Percentiles rank a stretch among this genome's conserved stretches.
These are phyloP conservation scores for Drosophila cognata DNA, from an alignment of 2,888 invertebrate genomes.

Conservation along the genomic window DNA sequence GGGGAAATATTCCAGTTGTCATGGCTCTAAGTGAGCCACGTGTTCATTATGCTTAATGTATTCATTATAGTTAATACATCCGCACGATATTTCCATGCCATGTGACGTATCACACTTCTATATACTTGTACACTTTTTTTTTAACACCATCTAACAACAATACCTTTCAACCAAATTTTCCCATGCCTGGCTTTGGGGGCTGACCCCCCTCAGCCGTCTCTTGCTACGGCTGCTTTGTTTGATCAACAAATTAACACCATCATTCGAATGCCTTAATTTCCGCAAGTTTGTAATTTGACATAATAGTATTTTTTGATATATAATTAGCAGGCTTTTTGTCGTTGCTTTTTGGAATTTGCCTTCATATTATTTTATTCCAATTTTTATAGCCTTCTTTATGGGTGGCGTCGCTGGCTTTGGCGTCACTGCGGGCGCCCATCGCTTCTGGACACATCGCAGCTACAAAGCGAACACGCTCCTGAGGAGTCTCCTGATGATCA, in stretches of 20 bases:
- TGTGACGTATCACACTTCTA: background rate
- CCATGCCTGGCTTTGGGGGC: conserved; percentile 35
- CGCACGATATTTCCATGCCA: conserved; percentile 6
- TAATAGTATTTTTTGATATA: conserved; percentile 29
- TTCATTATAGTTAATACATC: background rate
- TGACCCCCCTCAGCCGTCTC: background rate
- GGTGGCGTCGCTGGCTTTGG: conserved; percentile 88
- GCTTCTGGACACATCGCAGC: conserved; percentile 89
- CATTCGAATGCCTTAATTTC: conserved; percentile 69
- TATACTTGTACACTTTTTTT: background rate
- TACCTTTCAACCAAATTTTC: conserved; percentile 10
- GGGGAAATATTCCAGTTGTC: conserved; percentile 8
- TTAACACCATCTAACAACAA: background rate
- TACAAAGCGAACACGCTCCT: conserved; percentile 89
- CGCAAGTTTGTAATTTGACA: conserved; percentile 58
- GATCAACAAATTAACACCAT: conserved; percentile 59
- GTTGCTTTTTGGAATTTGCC: background rate
- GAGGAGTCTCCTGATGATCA: conserved; percentile 87
- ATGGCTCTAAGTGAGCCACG: conserved; percentile 4
- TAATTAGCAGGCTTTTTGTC: conserved; percentile 53
- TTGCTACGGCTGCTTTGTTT: conserved; percentile 33
- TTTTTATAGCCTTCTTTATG: conserved; percentile 85
- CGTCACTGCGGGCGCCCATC: conserved; percentile 89
- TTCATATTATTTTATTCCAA: conserved; percentile 8
- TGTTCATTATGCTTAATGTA: conserved; percentile 15